Evolutionary conservation across 2,797 vertebrate genomes (phyloP).

Genomic region (Tamandua tetradactyla): DNA sequence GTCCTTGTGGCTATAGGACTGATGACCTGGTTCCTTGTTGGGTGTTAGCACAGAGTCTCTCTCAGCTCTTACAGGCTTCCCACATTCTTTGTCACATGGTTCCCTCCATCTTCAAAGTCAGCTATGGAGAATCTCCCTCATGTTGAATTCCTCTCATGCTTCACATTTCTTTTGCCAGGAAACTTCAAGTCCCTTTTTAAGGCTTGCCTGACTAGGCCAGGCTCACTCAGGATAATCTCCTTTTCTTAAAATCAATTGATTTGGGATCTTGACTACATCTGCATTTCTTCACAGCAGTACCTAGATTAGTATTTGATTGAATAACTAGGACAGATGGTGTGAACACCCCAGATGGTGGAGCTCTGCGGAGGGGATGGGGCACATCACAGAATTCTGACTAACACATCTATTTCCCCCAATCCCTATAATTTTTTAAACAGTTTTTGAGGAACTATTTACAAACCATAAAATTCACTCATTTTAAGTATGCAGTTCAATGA

Average conservation of each 20-base stretch:
- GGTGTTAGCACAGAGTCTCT: not conserved
- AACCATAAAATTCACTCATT: no score
- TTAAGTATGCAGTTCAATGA: no score
- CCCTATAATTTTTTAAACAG: not conserved
- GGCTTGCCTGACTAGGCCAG: not conserved
- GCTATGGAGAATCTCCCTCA: no score
- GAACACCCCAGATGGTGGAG: not conserved
- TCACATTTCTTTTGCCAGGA: not conserved
- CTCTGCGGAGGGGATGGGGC: not conserved
- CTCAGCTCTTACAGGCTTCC: not conserved
- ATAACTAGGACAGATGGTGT: not conserved
- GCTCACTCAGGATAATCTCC: not conserved
- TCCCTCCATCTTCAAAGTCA: no score
- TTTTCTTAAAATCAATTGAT: not conserved
- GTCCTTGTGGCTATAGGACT: not conserved
- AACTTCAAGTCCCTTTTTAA: not conserved
- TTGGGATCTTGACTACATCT: not conserved
- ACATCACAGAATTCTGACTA: not conserved
- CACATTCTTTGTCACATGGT: not conserved
- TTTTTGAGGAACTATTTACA: no score
- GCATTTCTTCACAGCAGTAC: not conserved
- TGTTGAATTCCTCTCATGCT: no score
- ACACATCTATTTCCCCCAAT: not conserved
- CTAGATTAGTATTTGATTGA: no score
- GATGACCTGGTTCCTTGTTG: not conserved